Percentiles rank a stretch among this genome's conserved stretches.
Evolutionary conservation across 2,888 invertebrate genomes (phyloP).

Genomic region (Acanthosepion esculentum): DNA sequence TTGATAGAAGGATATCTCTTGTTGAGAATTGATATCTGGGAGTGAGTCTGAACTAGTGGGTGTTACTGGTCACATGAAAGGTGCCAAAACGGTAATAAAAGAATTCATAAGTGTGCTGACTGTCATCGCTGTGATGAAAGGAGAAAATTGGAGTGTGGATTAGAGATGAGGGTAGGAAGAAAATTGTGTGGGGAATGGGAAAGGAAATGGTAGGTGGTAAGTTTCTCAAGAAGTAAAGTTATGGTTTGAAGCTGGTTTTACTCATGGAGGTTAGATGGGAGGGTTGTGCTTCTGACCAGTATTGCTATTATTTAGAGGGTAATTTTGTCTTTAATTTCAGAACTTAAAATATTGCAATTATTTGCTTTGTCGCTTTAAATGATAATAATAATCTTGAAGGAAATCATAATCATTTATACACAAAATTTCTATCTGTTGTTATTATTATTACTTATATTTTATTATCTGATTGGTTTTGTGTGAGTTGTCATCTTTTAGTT

Average conservation of each 20-base stretch:
- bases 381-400: no score
- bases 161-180: not conserved
- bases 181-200: not conserved
- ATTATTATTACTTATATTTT: no score
- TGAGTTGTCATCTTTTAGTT: no score
- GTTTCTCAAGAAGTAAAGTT: not conserved
- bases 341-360: not conserved
- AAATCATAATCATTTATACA: no score
- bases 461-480: no score
- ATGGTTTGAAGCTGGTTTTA: not conserved
- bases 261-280: not conserved
- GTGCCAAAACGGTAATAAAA: conserved; percentile 3
- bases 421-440: no score
- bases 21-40: not conserved
- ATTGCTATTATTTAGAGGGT: not conserved
- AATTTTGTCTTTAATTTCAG: not conserved
- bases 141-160: not conserved
- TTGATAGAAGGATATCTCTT: not conserved
- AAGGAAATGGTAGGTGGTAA: not conserved
- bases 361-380: not conserved
- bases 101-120: not conserved
- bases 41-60: not conserved
- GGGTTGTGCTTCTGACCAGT: conserved; percentile 14
- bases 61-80: not conserved
- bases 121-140: not conserved